Base-by-base conservation (phyloP, 2,797 vertebrate species). In the Tauraco hartlaubi region DNA sequence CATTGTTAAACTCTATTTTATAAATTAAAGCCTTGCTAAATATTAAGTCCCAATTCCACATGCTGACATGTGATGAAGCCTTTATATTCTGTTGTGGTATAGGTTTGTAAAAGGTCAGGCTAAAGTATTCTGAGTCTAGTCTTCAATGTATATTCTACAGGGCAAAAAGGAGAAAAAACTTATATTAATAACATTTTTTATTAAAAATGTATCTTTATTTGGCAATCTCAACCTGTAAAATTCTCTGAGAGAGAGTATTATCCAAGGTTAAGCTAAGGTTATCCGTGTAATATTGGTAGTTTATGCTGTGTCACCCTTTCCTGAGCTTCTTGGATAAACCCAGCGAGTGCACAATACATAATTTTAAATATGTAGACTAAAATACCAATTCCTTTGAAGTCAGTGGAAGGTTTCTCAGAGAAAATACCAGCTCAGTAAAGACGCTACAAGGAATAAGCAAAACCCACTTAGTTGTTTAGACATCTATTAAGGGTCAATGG, bases 81-180 rank as follows among this genome's bases (percentile, higher is more conserved):
- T 85, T 92, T 92, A 46, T 73, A 69, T 91, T 96, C 56, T 79
- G n/a, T 85, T 92, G 35, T 51, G 51, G n/a, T 61, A 64, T 46
- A 74, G 61, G 44, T 69, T 79, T 91, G 64, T 59, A 85, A 83
- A 95, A 92, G 84, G 74, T 83, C 67, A 91, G 85, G 44, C 22
- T 90, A 41, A 66, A 86, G 14, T 76, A 46, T 85, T 93, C 59
- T 54, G 15, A 72, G 46, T 72, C n/a, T 62, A 51, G 35, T 69
- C 68, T 94, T 94, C 52, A 31, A 13, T 25, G 16, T 35, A 51
- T 68, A 61, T 75, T 85, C 74, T 94, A 9, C n/a, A 35, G 71
- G 25, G 67, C 37, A 92, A 90, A 94, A 88, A 63, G 3, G 15
- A 72, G 15, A 66, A 84, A 87, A 83, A 89, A 13, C 14, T 19